Evolutionary conservation across 1,140 invertebrate genomes (phyloP).

Genomic region (Hyles vespertilio): DNA sequence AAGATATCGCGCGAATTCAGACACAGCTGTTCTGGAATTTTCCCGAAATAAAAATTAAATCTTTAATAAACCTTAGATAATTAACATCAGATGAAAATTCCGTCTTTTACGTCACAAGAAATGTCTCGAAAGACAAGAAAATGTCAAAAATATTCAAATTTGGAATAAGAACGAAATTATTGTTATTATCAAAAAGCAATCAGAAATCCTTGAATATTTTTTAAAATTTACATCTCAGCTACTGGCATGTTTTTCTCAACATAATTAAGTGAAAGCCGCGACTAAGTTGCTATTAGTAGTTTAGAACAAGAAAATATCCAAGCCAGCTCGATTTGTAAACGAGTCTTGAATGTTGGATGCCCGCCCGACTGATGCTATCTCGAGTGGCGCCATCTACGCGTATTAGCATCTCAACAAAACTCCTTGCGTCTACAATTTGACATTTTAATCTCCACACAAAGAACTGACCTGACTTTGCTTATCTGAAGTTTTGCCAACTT

Average conservation of each 20-base stretch:
- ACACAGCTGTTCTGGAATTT: conserved; percentile 2
- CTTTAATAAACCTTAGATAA: not conserved
- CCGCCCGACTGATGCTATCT: conserved; percentile 34
- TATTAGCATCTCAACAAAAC: conserved; percentile 57
- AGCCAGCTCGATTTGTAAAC: conserved; percentile 3
- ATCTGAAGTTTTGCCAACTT: conserved; percentile 35
- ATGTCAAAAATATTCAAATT: too few relatives aligned
- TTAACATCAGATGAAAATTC: too few relatives aligned
- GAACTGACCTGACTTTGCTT: conserved; percentile 55
- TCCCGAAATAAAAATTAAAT: not conserved
- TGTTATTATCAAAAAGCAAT: too few relatives aligned
- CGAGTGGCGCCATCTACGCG: conserved; percentile 45
- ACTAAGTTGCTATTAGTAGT: too few relatives aligned
- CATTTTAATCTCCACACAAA: conserved; percentile 54
- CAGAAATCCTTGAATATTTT: too few relatives aligned
- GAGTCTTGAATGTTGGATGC: conserved; percentile 4
- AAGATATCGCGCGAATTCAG: not conserved
- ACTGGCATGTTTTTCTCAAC: too few relatives aligned
- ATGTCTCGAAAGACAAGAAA: too few relatives aligned
- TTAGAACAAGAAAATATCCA: conserved; percentile 2
- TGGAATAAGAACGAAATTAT: too few relatives aligned
- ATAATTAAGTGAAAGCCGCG: too few relatives aligned
- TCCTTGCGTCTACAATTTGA: conserved; percentile 31
- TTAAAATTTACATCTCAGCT: too few relatives aligned
- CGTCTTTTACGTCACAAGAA: too few relatives aligned